These are phyloP conservation scores for Eupithecia insigniata DNA, from an alignment of 2,888 invertebrate species.

Conservation along the genomic window DNA sequence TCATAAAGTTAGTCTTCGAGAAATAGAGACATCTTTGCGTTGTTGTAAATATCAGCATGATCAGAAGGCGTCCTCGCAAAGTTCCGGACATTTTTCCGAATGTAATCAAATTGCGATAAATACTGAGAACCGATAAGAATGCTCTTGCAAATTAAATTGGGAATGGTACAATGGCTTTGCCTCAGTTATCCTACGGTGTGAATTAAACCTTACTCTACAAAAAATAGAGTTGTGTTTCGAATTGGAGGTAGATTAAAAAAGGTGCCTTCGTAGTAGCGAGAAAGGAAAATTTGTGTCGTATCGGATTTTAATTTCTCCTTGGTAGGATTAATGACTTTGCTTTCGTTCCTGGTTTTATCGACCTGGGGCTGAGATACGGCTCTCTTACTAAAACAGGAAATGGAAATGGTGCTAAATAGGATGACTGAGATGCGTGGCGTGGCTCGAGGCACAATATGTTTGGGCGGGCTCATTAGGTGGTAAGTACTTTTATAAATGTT, in stretches of 20 bases:
- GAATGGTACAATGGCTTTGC: slow-evolving; percentile 56
- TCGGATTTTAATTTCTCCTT: slow-evolving; percentile 82
- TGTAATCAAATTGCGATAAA: slow-evolving; percentile 80
- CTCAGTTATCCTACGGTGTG: not conserved
- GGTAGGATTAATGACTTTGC: slow-evolving; percentile 80
- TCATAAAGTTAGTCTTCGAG: not conserved
- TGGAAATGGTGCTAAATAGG: not conserved
- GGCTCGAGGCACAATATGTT: not conserved
- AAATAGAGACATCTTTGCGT: not conserved
- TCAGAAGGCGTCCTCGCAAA: slow-evolving; percentile 20
- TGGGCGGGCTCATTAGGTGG: not conserved
- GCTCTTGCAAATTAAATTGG: slow-evolving; percentile 80
- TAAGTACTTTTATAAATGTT: too few relatives aligned
- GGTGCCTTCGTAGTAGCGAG: slow-evolving; percentile 51
- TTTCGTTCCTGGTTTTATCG: slow-evolving; percentile 63
- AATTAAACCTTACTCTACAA: slow-evolving; percentile 4
- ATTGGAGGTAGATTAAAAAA: slow-evolving; percentile 40
- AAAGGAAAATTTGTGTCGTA: slow-evolving; percentile 80
- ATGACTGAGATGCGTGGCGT: not conserved
- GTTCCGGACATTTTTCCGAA: slow-evolving; percentile 64
- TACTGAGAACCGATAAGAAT: slow-evolving; percentile 75
- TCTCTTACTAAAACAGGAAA: not conserved
- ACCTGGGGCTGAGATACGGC: slow-evolving; percentile 64
- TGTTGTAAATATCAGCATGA: slow-evolving; percentile 11
- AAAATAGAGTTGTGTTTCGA: slow-evolving; percentile 43